Evolutionary conservation across 2,113 vertebrate genomes (phyloP).

Genomic region (Geothlypis trichas): DNA sequence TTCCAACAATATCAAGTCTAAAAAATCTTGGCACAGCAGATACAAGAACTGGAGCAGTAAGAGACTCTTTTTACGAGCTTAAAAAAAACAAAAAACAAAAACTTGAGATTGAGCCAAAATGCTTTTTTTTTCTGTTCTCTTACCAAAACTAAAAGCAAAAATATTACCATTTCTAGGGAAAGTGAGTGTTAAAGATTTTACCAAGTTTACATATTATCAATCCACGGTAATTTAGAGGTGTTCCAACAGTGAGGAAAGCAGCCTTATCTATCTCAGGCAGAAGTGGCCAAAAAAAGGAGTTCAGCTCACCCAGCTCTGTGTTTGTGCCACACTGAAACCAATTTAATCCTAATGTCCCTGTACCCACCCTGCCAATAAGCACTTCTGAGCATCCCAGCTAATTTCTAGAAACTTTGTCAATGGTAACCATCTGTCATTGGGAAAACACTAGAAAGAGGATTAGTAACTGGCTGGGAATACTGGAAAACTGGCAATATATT

Average conservation of each 20-base stretch:
- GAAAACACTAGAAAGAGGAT: neutral
- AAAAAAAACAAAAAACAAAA: neutral
- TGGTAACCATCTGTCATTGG: neutral
- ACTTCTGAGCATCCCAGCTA: neutral
- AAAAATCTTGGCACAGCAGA: neutral
- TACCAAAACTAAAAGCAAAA: neutral
- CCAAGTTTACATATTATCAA: neutral
- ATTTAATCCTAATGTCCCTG: neutral
- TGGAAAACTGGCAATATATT: neutral
- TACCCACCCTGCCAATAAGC: neutral
- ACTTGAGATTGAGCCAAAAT: neutral
- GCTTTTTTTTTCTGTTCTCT: neutral
- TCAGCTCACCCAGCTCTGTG: neutral
- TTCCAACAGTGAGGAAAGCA: neutral
- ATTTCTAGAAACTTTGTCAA: neutral
- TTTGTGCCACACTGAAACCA: neutral
- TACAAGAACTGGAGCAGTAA: neutral
- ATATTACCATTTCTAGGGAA: neutral
- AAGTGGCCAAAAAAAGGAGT: neutral
- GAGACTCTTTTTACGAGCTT: neutral
- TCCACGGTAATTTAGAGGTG: neutral
- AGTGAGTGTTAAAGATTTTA: neutral
- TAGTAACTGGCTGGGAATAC: neutral
- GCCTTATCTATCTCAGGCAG: neutral
- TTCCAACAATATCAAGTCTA: neutral